Evolutionary conservation across 1,140 invertebrate genomes (phyloP), one percentile per base, ranked within the genome.

Genomic region (Neelides sp.): DNA sequence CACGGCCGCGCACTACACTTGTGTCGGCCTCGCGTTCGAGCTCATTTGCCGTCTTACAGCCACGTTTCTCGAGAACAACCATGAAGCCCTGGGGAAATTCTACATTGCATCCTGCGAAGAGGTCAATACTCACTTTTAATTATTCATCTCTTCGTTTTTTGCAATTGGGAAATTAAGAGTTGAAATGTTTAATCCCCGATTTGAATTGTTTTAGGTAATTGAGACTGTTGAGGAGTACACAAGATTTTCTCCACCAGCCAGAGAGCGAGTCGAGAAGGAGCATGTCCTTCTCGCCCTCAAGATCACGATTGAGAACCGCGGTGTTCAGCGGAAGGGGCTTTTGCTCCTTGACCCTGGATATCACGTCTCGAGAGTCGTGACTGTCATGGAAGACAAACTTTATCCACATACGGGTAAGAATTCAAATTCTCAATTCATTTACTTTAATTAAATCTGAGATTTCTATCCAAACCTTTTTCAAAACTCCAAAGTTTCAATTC

Each of bases 41-140:
- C 70, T 91, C 55, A 71, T 86, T 57, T 66, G 73, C 40, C 71
- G 76, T 50, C 35, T 60, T 8, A 36, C 34, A n/a, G 32, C 47
- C 54, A 15, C 41, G 37, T 34, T 47, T 23, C 34, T 57, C 56
- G 23, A 50, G 50, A 39, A 36, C 26, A 22, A 52, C 5, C 50
- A 53, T 41, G 42, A 39, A 7, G 54, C 58, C 7, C 68, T 82
- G 35, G 66, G 58, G 50, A 65, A 67, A 57, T 73, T 82, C 46
- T 83, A 78, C 61, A 69, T 91, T 59, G 80, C 82, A 28, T 91
- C 87, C 13, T 92, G 86, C 63, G 88, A 92, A 69, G 89, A 93
- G 68, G 80, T 75, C 58, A 50, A 52, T 47, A 42, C 41, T 54
- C 34, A 20, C 12, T 30, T 34, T 44, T 20, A 20, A 4, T 44